Evolutionary conservation across 2,113 vertebrate species (phyloP), one percentile per base, ranked within the genome.

Genomic region (Oncorhynchus gorbuscha): DNA sequence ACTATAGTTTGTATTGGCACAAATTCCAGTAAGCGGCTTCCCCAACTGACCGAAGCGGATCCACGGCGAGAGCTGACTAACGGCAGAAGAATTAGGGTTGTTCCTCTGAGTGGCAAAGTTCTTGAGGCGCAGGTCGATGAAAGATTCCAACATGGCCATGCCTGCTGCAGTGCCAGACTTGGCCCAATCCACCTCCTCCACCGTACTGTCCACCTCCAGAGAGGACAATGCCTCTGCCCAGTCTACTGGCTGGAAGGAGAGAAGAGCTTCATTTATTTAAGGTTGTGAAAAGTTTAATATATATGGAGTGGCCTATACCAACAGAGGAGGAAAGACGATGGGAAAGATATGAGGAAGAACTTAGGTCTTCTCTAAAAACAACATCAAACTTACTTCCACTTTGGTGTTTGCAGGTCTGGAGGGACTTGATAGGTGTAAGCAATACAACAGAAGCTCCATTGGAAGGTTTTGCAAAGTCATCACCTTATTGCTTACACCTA

Each of bases 11-110:
- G 59, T 62, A n/a, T 24, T 22, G 8, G 4, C 64, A 14, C 3
- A 28, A 28, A 13, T 5, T 11, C 24, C 26, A 30, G 2, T 18
- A 68, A 68, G 13, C 16, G 16, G 5, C 28, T 69, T 39, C 30
- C 32, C 3, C 0, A 0, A 93, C 94, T 92, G 58, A 97, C 96
- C 96, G 0, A 96, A 94, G 79, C 95, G 95, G 80, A 97, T 91
- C 96, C 96, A 97, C 0, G 96, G 96, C 0, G 96, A 97, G 45
- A 97, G 91, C 80, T 95, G 94, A 89, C 96, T 97, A 73, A 96
- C 92, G 0, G 94, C 96, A 0, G 73, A 73, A 16, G 76, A 84
- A 79, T 96, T 97, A 1, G 96, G 96, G 79, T 97, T 84, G 0
- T 97, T 97, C 30, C 96, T 91, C 9, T 93, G 83, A 0, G 88